Evolutionary conservation across 2,113 vertebrate species (phyloP), one percentile per base, ranked within the genome.

Genomic region (Cavia porcellus): DNA sequence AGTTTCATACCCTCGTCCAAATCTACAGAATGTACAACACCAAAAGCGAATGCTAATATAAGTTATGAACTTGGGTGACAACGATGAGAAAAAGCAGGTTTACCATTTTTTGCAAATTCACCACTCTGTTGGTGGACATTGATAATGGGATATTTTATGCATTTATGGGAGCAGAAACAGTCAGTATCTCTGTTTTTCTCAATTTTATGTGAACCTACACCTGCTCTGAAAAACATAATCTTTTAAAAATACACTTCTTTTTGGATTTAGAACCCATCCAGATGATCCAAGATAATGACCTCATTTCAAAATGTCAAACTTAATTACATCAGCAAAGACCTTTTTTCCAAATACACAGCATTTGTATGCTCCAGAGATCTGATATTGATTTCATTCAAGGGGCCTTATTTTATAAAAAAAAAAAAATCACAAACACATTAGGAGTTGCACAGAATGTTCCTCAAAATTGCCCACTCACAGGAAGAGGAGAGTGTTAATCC

Each of bases 271-370:
- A 61, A 2, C 11, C 11, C 52, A 47, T 35, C 80, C 32, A 59
- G 32, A 87, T 57, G 20, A 94, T 75, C 35, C 52, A 83, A 30
- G 35, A 70, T 74, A 81, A 74, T 81, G 42, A 79, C 30, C 45
- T 89, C 62, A 25, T 30, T 59, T 82, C 35, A 70, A n/a, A 52
- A 94, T 94, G n/a, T 66, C 81, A 42, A 68, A 85, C 59, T 92
- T 95, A 68, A 89, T 30, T 79, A 66, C 30, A 47, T 92, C 66
- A 55, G 28, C 32, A 59, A 91, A 77, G 28, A 35, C 8, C 1
- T 45, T 45, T 93, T 88, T 38, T 50, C 10, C 52, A 86, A 81
- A 68, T 59, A 47, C 57, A 50, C 52, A 80, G 52, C 19, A 61
- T 47, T 92, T 30, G 75, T 15, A 42, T 35, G 24, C 57, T 42